Evolutionary conservation across 2,888 invertebrate species (phyloP).

Genomic region (Pilophorus perplexus): DNA sequence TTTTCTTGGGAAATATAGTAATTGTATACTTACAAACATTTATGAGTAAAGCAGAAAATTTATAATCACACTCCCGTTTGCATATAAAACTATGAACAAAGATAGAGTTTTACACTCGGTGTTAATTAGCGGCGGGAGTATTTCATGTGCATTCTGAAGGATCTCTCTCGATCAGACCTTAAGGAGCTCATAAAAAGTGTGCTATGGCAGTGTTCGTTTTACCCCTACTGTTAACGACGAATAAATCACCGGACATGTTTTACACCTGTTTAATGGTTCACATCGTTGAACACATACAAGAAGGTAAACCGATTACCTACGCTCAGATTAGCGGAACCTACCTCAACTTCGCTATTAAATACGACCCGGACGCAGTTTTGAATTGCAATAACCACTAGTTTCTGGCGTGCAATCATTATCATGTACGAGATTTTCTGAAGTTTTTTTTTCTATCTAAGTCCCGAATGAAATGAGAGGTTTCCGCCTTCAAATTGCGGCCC

Average conservation of each 20-base stretch:
- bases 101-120: no score
- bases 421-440: not conserved
- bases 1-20: no score
- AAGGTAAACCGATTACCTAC: not conserved
- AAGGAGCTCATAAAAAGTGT: no score
- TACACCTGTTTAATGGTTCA: not conserved
- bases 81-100: no score
- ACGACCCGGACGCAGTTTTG: slow-evolving; percentile 17
- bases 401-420: not conserved
- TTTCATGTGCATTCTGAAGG: no score
- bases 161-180: no score
- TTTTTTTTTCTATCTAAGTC: slow-evolving; percentile 1
- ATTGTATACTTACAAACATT: no score
- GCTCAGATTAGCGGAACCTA: not conserved
- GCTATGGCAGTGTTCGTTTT: no score
- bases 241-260: not conserved
- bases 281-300: not conserved
- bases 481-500: slow-evolving; percentile 4
- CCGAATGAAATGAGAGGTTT: slow-evolving; percentile 14
- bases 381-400: slow-evolving; percentile 9
- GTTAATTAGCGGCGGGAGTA: no score
- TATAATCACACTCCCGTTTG: no score
- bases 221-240: no score
- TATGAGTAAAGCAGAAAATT: no score
- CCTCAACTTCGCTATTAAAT: slow-evolving; percentile 6